Percentiles rank a stretch among this genome's conserved stretches.
Evolutionary conservation across 2,888 invertebrate genomes (phyloP).

Genomic region (Drosophila cracens): DNA sequence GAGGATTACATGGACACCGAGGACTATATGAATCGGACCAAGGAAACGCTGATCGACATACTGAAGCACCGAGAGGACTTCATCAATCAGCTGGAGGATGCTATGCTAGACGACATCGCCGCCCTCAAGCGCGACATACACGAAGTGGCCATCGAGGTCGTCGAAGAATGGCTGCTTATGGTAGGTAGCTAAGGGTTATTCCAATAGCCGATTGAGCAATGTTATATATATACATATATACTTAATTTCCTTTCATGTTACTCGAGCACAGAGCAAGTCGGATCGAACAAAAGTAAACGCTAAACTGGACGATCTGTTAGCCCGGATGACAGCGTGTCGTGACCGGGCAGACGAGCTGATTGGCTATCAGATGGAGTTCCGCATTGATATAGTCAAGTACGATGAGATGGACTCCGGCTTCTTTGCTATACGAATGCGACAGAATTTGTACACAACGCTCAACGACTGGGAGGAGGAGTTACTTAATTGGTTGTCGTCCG

Average conservation of each 20-base stretch:
- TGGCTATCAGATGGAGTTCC: constrained; percentile 93
- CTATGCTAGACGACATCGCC: constrained; percentile 92
- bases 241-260: background rate
- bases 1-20: constrained; percentile 85
- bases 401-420: constrained; percentile 92
- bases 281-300: constrained; percentile 88
- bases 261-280: constrained; percentile 88
- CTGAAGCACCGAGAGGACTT: constrained; percentile 89
- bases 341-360: constrained; percentile 91
- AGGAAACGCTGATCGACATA: constrained; percentile 87
- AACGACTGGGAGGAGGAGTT: constrained; percentile 90
- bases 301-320: constrained; percentile 88
- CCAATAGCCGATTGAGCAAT: background rate
- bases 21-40: constrained; percentile 85
- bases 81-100: constrained; percentile 89
- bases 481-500: constrained; percentile 87
- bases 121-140: constrained; percentile 90
- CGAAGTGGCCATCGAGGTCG: constrained; percentile 89
- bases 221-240: background rate
- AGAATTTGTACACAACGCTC: constrained; percentile 92
- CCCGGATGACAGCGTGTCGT: constrained; percentile 88
- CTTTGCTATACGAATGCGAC: constrained; percentile 91
- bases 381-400: constrained; percentile 93
- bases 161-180: constrained; percentile 81
- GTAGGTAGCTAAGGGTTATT: constrained; percentile 60